A percentile compares a stretch with the other conserved stretches of the same genome.
phyloP scores from a whole-genome alignment of 1,140 invertebrate species.

The Acromyrmex heyeri region DNA sequence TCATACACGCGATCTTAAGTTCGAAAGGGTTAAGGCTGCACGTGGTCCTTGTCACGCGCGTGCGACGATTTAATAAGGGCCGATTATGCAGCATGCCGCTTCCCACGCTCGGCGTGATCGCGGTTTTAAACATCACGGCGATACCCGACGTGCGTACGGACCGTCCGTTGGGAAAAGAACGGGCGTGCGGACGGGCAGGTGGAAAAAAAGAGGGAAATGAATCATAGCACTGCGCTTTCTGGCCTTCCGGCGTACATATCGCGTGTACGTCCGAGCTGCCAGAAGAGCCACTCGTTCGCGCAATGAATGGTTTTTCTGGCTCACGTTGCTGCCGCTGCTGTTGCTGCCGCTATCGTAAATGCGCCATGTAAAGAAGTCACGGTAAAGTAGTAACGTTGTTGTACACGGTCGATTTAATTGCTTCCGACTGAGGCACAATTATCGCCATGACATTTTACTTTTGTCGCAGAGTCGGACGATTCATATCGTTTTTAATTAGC shows the following conservation, averaged over 20 bases:
- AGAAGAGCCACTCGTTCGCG: slow-evolving; percentile 49
- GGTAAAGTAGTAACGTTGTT: slow-evolving; percentile 31
- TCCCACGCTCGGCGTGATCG: slow-evolving; percentile 38
- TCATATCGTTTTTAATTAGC: slow-evolving; percentile 59
- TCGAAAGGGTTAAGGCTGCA: slow-evolving; percentile 22
- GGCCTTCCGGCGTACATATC: slow-evolving; percentile 49
- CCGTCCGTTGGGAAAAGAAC: slow-evolving; percentile 15
- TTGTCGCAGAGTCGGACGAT: slow-evolving; percentile 16
- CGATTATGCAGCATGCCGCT: slow-evolving; percentile 45
- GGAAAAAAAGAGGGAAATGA: slow-evolving; percentile 40
- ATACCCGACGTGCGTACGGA: not conserved
- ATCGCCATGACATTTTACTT: slow-evolving; percentile 52
- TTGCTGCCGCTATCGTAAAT: not conserved
- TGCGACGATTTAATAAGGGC: slow-evolving; percentile 30
- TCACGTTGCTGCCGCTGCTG: slow-evolving; percentile 14
- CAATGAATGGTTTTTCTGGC: slow-evolving; percentile 59
- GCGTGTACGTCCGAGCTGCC: slow-evolving; percentile 16
- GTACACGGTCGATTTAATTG: slow-evolving; percentile 41
- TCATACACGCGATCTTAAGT: slow-evolving; percentile 1
- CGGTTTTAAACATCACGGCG: slow-evolving; percentile 37
- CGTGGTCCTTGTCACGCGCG: slow-evolving; percentile 29
- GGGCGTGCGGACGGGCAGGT: slow-evolving; percentile 17
- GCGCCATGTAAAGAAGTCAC: slow-evolving; percentile 21
- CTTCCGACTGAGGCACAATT: slow-evolving; percentile 44
- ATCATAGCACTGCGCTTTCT: slow-evolving; percentile 34